Percentiles rank a stretch among this genome's conserved stretches.
These are phyloP conservation scores for Cistogaster globosa DNA, from an alignment of 2,888 invertebrate genomes.

Conservation along the genomic window DNA sequence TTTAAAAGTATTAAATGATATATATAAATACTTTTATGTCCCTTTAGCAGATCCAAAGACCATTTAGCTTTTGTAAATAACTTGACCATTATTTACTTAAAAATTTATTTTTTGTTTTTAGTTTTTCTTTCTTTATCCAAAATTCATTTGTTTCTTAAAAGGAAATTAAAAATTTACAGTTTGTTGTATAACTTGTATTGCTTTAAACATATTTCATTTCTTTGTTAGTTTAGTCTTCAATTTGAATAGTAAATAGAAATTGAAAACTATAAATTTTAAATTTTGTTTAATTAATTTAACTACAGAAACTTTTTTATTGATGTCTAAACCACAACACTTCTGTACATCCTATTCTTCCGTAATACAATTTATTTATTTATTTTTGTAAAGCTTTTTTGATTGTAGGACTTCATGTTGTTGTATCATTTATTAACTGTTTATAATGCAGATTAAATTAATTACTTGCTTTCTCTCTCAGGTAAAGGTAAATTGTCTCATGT, in stretches of 20 bases:
- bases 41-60: no score
- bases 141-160: slow-evolving; percentile 38
- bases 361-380: no score
- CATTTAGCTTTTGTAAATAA: no score
- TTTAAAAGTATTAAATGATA: no score
- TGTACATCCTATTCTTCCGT: neutral
- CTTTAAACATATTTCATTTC: slow-evolving; percentile 25
- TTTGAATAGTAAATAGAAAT: slow-evolving; percentile 62
- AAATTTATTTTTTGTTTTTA: no score
- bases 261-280: slow-evolving; percentile 71
- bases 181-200: slow-evolving; percentile 39
- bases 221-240: slow-evolving; percentile 46
- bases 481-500: slow-evolving; percentile 67
- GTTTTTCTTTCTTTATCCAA: neutral
- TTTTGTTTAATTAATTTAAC: slow-evolving; percentile 43
- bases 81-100: no score
- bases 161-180: slow-evolving; percentile 63
- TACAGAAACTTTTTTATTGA: neutral
- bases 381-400: slow-evolving; percentile 59
- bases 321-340: slow-evolving; percentile 14
- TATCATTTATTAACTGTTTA: slow-evolving; percentile 69
- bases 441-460: slow-evolving; percentile 59
- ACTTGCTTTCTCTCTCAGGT: slow-evolving; percentile 41
- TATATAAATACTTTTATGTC: no score
- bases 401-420: slow-evolving; percentile 57